Evolutionary conservation across 2,797 vertebrate species (phyloP), one percentile per base, ranked within the genome.

Genomic region (Microctenopoma lineatum): DNA sequence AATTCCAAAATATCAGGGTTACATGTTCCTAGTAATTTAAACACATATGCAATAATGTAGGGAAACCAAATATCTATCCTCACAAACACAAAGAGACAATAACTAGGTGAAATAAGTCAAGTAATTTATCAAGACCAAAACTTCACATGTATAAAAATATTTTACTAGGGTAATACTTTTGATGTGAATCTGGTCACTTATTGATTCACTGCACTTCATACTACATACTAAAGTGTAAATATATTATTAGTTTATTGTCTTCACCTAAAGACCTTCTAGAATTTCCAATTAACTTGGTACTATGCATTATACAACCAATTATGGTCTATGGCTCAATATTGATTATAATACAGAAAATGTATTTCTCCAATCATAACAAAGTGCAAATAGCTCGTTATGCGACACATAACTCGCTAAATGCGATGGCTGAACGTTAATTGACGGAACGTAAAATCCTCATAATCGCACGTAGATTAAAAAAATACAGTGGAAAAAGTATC

Each of bases 361-460:
- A 50, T 59, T 7, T 18, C 10, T 47, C 4, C 27, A 21, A 44
- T 27, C 0, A 0, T 14, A 14, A 42, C 36, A 3, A 14, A 5
- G 29, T 32, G 29, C 7, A 38, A 73, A 62, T 70, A 63, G 47
- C 50, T 77, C 52, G 15, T 70, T 63, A 38, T 1, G 12, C 36
- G 36, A 12, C 16, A 55, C 16, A 44, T 60, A 68, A 59, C 50
- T 32, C 13, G 45, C 8, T 1, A 21, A 14, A n/a, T 34, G 18
- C 34, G 41, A 18, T 16, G 25, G 27, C 4, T 15, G 12, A 52
- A 47, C 14, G 39, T 10, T 12, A 58, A 3, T 15, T 2, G 16
- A 21, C 21, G 21, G 21, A 21, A 21, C 7, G 5, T 3, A 47
- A 16, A 53, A 53, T 10, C 5, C 7, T 3, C 3, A n/a, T 6